Conservation (phyloP, 2,888 invertebrate genomes). For the Prenolepis imparis region DNA sequence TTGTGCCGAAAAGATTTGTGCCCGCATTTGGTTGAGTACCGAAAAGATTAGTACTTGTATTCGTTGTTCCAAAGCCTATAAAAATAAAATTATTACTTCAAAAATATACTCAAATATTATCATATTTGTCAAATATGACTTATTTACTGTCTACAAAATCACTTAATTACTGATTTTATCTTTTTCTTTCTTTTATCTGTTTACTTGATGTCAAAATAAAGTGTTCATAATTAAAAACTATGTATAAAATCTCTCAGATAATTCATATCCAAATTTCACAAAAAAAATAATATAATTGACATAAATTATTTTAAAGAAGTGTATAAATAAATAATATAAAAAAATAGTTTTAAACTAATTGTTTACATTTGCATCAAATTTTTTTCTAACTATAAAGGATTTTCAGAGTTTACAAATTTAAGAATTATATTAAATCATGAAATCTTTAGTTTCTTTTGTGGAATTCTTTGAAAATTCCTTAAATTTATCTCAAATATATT, state of each 20-base stretch:
- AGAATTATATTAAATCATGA: not conserved
- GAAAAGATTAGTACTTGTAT: constrained; percentile 84
- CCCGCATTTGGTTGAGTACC: constrained; percentile 87
- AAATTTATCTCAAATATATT: not conserved
- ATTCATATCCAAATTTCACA: not conserved
- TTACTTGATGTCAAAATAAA: not conserved
- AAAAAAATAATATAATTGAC: not conserved
- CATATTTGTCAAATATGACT: not conserved
- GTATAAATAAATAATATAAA: not conserved
- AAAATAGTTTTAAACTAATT: not conserved
- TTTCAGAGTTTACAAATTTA: not conserved
- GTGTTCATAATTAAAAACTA: too few relatives aligned
- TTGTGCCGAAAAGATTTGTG: constrained; percentile 89
- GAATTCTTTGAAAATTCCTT: not conserved
- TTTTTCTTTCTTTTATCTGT: too few relatives aligned
- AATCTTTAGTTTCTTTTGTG: not conserved
- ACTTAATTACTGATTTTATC: not conserved
- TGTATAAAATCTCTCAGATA: not conserved
- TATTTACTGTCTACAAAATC: not conserved
- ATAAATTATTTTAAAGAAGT: not conserved
- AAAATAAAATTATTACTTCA: constrained; percentile 13
- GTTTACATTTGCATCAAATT: not conserved
- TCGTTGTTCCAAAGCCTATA: constrained; percentile 84
- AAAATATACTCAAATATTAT: not conserved
- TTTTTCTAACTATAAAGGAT: not conserved